Conservation (phyloP, 2,888 invertebrate species). For the Drosophila barbarae region DNA sequence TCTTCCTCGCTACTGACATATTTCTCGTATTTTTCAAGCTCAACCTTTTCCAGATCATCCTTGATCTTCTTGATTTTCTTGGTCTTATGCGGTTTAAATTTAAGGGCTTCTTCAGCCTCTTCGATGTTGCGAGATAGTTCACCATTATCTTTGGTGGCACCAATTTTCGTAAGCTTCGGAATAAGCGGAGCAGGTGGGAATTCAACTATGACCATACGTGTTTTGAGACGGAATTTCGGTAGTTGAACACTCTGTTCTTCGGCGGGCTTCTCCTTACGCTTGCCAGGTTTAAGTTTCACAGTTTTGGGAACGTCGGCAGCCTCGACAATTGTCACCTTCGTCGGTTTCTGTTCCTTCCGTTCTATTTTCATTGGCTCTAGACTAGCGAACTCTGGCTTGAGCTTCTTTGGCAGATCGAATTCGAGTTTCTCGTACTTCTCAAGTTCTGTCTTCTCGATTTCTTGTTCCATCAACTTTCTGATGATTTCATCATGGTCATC, state of each 20-base stretch:
- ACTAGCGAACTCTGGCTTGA: conserved; percentile 67
- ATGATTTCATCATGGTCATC: conserved; percentile 78
- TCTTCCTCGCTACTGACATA: conserved; percentile 79
- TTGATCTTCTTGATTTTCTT: conserved; percentile 83
- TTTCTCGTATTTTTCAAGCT: conserved; percentile 79
- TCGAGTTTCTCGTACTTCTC: conserved; percentile 80
- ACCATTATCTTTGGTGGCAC: conserved; percentile 83
- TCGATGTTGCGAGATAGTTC: conserved; percentile 86
- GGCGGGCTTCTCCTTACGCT: conserved; percentile 80
- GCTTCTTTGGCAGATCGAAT: conserved; percentile 75
- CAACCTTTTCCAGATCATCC: conserved; percentile 83
- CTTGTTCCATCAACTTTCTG: conserved; percentile 77
- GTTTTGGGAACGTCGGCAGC: conserved; percentile 82
- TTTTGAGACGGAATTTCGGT: conserved; percentile 84
- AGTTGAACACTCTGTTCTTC: conserved; percentile 83
- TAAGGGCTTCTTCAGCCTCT: conserved; percentile 85
- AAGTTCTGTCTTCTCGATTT: conserved; percentile 79
- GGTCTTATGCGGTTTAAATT: conserved; percentile 82
- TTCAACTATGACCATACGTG: conserved; percentile 83
- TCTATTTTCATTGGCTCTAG: conserved; percentile 83
- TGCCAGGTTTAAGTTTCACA: conserved; percentile 83
- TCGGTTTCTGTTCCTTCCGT: conserved; percentile 83
- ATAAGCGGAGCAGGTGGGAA: conserved; percentile 84
- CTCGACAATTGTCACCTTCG: conserved; percentile 83
- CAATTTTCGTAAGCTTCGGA: conserved; percentile 81